These are phyloP conservation scores for Brachystomella parvula DNA, from an alignment of 1,140 invertebrate species.

Conservation along the genomic window DNA sequence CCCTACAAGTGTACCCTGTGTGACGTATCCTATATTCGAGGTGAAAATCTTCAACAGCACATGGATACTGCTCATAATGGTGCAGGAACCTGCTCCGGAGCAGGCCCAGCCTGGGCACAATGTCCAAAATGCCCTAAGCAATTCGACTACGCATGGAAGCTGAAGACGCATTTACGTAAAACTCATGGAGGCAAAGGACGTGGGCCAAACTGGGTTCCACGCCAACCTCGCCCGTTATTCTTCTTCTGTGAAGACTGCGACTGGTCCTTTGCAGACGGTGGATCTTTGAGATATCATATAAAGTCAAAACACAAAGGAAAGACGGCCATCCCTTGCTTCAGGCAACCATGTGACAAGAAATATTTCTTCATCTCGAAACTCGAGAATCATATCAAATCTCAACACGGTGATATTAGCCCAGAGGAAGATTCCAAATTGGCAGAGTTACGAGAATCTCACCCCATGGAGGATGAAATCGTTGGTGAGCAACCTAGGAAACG, in stretches of 20 bases:
- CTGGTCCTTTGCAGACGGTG: background rate
- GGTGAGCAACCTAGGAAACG: background rate
- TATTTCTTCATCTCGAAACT: background rate
- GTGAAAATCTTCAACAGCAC: background rate
- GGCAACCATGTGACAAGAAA: constrained; percentile 2
- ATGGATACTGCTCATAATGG: background rate
- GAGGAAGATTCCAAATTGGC: background rate
- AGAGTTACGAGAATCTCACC: background rate
- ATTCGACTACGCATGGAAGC: background rate
- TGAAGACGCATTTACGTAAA: background rate
- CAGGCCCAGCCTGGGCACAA: background rate
- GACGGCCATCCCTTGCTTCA: background rate
- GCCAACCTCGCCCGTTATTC: background rate
- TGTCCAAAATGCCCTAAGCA: background rate
- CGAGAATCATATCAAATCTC: background rate
- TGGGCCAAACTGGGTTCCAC: background rate
- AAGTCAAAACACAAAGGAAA: background rate
- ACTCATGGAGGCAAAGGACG: background rate
- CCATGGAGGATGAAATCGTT: background rate
- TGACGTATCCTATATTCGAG: background rate
- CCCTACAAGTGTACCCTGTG: constrained; percentile 3
- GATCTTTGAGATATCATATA: background rate
- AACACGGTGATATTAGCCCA: background rate
- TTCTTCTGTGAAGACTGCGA: constrained; percentile 1
- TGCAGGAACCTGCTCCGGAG: background rate